These are phyloP conservation scores for Herpetotheres cachinnans DNA, from an alignment of 2,113 vertebrate genomes.

Conservation along the genomic window DNA sequence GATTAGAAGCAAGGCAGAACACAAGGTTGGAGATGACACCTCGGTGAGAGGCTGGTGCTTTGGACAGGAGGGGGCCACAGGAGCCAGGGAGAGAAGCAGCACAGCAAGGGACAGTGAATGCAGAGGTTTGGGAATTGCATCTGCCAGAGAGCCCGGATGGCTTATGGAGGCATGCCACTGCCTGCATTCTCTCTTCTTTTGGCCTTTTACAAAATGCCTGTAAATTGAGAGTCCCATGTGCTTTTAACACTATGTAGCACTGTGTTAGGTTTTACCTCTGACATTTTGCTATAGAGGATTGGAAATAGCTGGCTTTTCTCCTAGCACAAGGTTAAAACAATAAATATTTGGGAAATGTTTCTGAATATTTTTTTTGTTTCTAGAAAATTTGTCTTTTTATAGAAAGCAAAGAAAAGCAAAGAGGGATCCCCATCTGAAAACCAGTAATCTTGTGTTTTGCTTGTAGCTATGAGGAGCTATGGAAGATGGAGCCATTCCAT, in stretches of 20 bases:
- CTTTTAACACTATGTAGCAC: background rate
- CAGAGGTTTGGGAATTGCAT: background rate
- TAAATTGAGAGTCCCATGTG: background rate
- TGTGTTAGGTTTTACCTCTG: background rate
- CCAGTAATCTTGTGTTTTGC: background rate
- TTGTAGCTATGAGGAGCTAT: background rate
- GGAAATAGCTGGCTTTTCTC: background rate
- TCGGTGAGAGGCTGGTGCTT: background rate
- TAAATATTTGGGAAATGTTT: background rate
- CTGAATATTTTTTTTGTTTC: background rate
- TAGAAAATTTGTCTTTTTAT: background rate
- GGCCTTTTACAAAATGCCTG: background rate
- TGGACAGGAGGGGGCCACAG: fast-evolving
- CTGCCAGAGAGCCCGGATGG: background rate
- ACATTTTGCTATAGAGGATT: background rate
- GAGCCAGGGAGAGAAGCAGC: background rate
- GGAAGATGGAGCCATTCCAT: background rate
- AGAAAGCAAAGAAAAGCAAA: background rate
- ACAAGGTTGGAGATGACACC: background rate
- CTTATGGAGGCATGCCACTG: fast-evolving
- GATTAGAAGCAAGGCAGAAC: background rate
- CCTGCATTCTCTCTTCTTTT: background rate
- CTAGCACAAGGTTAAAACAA: background rate
- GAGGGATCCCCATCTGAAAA: background rate
- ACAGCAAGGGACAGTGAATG: too few relatives aligned